phyloP scores from a whole-genome alignment of 2,797 vertebrate genomes.

The Mastacembelus armatus region DNA sequence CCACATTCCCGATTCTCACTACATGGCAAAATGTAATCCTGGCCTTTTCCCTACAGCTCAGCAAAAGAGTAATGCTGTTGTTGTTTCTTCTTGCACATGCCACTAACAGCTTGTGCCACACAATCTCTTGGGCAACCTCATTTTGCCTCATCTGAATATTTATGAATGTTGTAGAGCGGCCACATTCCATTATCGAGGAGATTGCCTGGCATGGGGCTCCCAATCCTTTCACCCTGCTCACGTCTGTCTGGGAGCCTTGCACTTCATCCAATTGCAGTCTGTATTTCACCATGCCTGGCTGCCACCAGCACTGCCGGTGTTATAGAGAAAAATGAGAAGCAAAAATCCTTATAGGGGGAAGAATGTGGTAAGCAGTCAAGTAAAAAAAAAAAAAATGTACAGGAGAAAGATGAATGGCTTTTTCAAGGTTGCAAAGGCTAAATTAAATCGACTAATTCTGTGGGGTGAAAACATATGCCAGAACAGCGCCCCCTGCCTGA shows the following conservation, averaged over 20 bases:
- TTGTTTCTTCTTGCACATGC: conserved; percentile 33
- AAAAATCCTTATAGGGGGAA: conserved; percentile 7
- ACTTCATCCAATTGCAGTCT: conserved; percentile 64
- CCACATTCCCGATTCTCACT: conserved; percentile 33
- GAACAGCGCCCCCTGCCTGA: neutral
- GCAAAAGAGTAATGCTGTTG: conserved; percentile 19
- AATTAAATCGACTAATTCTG: conserved; percentile 64
- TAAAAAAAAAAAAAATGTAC: conserved; percentile 55
- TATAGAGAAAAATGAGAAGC: conserved; percentile 66
- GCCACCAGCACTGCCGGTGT: conserved; percentile 42
- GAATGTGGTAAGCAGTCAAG: conserved; percentile 33
- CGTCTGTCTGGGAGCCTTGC: conserved; percentile 44
- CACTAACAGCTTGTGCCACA: conserved; percentile 50
- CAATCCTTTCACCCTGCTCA: conserved; percentile 66
- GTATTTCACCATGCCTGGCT: conserved; percentile 42
- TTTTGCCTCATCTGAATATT: conserved; percentile 76
- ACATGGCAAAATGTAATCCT: conserved; percentile 25
- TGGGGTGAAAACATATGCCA: conserved; percentile 45
- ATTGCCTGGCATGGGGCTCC: conserved; percentile 66
- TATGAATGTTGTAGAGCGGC: conserved; percentile 76
- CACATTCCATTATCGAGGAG: conserved; percentile 77
- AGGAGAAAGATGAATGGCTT: conserved; percentile 52
- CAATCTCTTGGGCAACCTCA: conserved; percentile 59
- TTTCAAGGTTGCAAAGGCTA: conserved; percentile 65
- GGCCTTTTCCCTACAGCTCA: conserved; percentile 34